Evolutionary conservation across 2,113 vertebrate genomes (phyloP).

Genomic region (Balaenoptera acutorostrata): DNA sequence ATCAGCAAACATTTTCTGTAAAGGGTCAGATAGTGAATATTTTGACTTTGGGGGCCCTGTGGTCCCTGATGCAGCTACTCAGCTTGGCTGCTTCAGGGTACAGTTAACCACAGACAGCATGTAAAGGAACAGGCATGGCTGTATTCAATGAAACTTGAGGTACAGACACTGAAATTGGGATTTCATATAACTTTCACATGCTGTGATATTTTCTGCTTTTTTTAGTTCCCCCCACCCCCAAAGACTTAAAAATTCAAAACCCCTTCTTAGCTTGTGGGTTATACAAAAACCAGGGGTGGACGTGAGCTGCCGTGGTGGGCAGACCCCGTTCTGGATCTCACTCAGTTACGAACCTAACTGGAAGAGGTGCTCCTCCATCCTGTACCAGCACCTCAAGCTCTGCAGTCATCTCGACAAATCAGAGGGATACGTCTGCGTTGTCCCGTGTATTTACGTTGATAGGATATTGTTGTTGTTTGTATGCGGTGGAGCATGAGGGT

Average conservation of each 20-base stretch:
- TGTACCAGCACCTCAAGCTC: no score
- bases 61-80: accelerated
- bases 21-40: not conserved
- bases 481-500: not conserved
- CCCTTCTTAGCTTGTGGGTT: accelerated
- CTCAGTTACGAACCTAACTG: accelerated
- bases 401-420: not conserved
- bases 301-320: no score
- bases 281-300: accelerated
- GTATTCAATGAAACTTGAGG: not conserved
- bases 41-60: not conserved
- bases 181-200: not conserved
- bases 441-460: not conserved
- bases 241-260: not conserved
- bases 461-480: not conserved
- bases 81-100: accelerated
- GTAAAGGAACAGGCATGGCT: no score
- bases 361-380: no score
- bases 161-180: no score
- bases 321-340: accelerated
- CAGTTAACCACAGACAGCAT: accelerated
- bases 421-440: accelerated
- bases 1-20: not conserved
- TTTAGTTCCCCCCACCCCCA: not conserved
- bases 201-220: not conserved